Conservation (phyloP, 2,888 invertebrate genomes). For the Aplocera efformata region DNA sequence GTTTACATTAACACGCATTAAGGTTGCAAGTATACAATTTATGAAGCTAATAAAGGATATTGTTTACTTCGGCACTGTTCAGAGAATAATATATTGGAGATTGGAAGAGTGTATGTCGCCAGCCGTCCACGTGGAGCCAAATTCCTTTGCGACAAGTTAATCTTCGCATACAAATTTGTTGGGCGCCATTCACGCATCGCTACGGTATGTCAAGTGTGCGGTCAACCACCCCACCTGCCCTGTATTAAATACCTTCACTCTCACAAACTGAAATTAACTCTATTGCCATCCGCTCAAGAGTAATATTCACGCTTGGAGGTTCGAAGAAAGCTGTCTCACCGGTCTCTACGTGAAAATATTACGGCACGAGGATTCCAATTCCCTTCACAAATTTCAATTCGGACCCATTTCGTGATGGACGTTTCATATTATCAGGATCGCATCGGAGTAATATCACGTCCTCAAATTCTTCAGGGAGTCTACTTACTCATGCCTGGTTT, state of each 20-base stretch:
- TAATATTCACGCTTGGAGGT: conserved; percentile 1
- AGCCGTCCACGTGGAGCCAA: conserved; percentile 27
- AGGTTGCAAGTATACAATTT: conserved; percentile 36
- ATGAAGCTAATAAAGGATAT: conserved; percentile 47
- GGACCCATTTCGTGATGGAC: conserved; percentile 11
- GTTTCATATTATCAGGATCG: conserved; percentile 11
- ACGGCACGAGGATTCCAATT: conserved; percentile 7
- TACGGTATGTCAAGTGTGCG: conserved; percentile 52
- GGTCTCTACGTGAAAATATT: conserved; percentile 3
- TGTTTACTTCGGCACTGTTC: conserved; percentile 38
- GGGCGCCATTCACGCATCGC: conserved; percentile 44
- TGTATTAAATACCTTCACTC: conserved; percentile 13
- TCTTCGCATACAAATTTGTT: conserved; percentile 59
- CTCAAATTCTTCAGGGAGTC: conserved; percentile 11
- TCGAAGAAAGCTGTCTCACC: conserved; percentile 2
- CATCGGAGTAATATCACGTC: conserved; percentile 7
- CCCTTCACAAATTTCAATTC: conserved; percentile 8
- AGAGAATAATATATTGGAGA: conserved; percentile 17
- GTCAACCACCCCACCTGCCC: conserved; percentile 65
- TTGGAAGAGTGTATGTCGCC: conserved; percentile 16
- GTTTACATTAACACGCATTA: conserved; percentile 41
- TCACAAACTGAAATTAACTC: conserved; percentile 13
- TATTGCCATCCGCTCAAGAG: conserved; percentile 6
- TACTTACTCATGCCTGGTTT: conserved; percentile 13
- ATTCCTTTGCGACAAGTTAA: conserved; percentile 60